These are phyloP conservation scores for Alcedo atthis DNA, from an alignment of 2,797 vertebrate genomes.

Conservation along the genomic window DNA sequence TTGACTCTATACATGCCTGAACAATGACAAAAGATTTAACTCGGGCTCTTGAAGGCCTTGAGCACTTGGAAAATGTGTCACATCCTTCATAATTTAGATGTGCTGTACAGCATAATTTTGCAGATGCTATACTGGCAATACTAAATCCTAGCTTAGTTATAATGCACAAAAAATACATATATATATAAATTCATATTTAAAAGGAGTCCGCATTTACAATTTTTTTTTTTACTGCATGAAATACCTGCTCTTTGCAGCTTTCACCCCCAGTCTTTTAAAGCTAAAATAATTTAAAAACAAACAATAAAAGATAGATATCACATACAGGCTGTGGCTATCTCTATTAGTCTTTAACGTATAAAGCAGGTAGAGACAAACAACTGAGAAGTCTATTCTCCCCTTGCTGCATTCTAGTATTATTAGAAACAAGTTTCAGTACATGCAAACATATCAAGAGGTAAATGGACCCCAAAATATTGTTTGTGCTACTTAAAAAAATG, in stretches of 20 bases:
- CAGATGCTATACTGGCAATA: conserved; percentile 78
- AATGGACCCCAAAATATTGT: conserved; percentile 51
- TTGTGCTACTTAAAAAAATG: conserved; percentile 17
- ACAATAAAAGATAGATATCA: conserved; percentile 66
- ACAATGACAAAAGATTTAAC: conserved; percentile 77
- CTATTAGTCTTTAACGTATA: conserved; percentile 43
- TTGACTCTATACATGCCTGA: conserved; percentile 78
- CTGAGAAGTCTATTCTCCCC: conserved; percentile 43
- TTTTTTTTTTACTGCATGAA: conserved; percentile 76
- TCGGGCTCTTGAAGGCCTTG: conserved; percentile 78
- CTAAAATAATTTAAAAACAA: conserved; percentile 86
- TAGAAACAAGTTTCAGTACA: conserved; percentile 29
- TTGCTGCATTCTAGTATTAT: conserved; percentile 45
- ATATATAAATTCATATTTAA: conserved; percentile 85
- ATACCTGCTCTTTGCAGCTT: conserved; percentile 79
- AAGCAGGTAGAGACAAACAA: conserved; percentile 57
- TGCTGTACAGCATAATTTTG: conserved; percentile 69
- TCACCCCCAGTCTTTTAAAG: conserved; percentile 80
- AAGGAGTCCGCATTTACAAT: conserved; percentile 80
- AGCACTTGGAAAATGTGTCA: conserved; percentile 73
- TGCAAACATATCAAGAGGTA: conserved; percentile 34
- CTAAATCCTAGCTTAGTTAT: conserved; percentile 80
- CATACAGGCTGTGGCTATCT: conserved; percentile 60
- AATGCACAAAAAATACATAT: conserved; percentile 84
- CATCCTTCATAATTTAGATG: conserved; percentile 74